Conservation (phyloP, 2,888 invertebrate genomes). For the Yponomeuta cagnagella region DNA sequence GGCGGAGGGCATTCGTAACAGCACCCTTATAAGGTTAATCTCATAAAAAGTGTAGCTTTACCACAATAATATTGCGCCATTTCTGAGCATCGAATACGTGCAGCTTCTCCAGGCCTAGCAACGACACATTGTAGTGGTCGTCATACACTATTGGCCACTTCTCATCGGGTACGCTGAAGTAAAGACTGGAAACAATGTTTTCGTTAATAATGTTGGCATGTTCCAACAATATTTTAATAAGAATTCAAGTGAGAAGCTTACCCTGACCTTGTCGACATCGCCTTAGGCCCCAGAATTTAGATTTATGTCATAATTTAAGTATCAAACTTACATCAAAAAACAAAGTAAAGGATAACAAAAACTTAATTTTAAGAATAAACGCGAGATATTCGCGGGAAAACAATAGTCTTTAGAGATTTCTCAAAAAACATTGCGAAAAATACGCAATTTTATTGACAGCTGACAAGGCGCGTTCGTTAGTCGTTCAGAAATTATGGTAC, state of each 20-base stretch:
- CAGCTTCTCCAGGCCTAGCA: constrained; percentile 86
- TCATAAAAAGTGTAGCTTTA: constrained; percentile 32
- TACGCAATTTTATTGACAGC: background rate
- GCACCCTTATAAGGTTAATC: too few species aligned
- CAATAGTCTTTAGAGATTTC: background rate
- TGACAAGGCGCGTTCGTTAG: background rate
- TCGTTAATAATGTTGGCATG: background rate
- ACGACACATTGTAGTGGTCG: constrained; percentile 85
- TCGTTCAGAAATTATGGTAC: background rate
- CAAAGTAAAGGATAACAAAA: too few species aligned
- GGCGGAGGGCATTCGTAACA: too few species aligned
- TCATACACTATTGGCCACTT: constrained; percentile 89
- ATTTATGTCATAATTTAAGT: background rate
- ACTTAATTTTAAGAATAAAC: background rate
- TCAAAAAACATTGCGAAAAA: background rate
- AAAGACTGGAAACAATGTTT: constrained; percentile 44
- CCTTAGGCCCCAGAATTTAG: background rate
- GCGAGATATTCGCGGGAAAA: background rate
- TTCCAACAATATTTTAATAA: background rate
- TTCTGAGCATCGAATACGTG: constrained; percentile 93
- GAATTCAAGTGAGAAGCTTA: background rate
- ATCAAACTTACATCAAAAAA: too few species aligned
- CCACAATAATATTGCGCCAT: constrained; percentile 86
- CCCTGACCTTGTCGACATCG: background rate
- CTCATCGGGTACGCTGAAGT: constrained; percentile 70